phyloP scores from a whole-genome alignment of 2,113 vertebrate species.

The Macquaria australasica region DNA sequence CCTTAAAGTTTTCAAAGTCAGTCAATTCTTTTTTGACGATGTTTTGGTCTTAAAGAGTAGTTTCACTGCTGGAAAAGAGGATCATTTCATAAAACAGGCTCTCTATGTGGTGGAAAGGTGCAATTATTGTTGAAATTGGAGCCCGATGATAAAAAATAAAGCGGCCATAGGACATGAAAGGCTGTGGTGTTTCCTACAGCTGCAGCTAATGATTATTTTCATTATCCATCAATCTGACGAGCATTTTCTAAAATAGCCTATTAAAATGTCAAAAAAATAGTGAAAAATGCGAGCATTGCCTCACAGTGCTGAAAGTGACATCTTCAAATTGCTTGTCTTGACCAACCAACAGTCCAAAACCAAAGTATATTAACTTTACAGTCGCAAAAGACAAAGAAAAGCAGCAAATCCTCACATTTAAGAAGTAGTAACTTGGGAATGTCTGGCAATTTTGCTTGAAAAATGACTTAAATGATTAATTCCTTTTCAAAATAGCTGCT shows the following conservation, averaged over 20 bases:
- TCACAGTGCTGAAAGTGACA: neutral
- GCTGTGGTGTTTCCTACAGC: neutral
- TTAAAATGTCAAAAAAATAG: neutral
- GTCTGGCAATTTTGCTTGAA: neutral
- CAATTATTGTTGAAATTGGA: neutral
- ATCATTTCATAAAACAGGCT: neutral
- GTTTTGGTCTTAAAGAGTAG: slow-evolving; percentile 8
- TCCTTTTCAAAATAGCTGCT: neutral
- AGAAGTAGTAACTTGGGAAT: neutral
- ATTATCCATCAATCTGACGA: too few relatives aligned
- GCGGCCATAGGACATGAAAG: neutral
- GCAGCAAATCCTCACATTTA: neutral
- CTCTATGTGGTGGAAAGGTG: neutral
- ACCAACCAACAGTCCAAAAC: neutral
- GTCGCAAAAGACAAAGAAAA: neutral
- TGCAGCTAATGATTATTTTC: neutral
- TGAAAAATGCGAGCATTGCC: neutral
- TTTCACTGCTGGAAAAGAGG: neutral
- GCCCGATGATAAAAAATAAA: neutral
- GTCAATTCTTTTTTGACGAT: neutral
- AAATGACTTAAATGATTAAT: neutral
- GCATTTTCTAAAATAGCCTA: neutral
- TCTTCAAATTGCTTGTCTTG: neutral
- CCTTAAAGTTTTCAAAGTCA: neutral
- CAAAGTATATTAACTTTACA: neutral